phyloP scores from a whole-genome alignment of 2,113 vertebrate genomes.

The Tetraodon nigroviridis region DNA sequence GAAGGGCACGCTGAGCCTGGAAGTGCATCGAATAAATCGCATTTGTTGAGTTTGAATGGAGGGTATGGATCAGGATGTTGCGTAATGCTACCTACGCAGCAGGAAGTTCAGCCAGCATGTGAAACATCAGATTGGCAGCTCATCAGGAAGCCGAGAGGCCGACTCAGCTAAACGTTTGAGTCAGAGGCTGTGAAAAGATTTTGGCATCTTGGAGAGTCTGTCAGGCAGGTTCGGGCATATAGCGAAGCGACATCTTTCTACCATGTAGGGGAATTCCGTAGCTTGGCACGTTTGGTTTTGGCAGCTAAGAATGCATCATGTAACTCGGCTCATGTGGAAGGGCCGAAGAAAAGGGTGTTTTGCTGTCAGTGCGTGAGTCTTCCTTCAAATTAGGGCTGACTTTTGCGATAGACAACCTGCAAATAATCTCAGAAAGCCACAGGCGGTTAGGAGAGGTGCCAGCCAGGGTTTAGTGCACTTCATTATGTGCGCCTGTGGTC shows the following conservation, averaged over 20 bases:
- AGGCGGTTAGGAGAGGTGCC: slow-evolving; percentile 62
- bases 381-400: slow-evolving; percentile 42
- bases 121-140: too few relatives aligned
- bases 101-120: too few relatives aligned
- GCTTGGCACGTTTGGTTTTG: background rate
- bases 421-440: slow-evolving; percentile 48
- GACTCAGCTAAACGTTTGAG: too few relatives aligned
- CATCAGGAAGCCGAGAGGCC: too few relatives aligned
- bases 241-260: background rate
- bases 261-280: background rate
- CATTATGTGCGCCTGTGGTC: slow-evolving; percentile 68
- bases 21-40: too few relatives aligned
- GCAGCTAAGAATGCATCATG: too few relatives aligned
- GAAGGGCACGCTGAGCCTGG: too few relatives aligned
- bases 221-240: background rate
- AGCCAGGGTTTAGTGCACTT: slow-evolving; percentile 56
- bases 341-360: slow-evolving; percentile 1
- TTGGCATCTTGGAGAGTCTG: background rate
- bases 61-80: too few relatives aligned
- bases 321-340: too few relatives aligned
- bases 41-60: too few relatives aligned
- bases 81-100: too few relatives aligned
- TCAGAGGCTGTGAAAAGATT: too few relatives aligned
- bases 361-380: slow-evolving; percentile 7
- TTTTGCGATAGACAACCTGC: slow-evolving; percentile 39